These are phyloP conservation scores for Adineta ricciae DNA, from an alignment of 2,888 invertebrate species.

Conservation along the genomic window DNA sequence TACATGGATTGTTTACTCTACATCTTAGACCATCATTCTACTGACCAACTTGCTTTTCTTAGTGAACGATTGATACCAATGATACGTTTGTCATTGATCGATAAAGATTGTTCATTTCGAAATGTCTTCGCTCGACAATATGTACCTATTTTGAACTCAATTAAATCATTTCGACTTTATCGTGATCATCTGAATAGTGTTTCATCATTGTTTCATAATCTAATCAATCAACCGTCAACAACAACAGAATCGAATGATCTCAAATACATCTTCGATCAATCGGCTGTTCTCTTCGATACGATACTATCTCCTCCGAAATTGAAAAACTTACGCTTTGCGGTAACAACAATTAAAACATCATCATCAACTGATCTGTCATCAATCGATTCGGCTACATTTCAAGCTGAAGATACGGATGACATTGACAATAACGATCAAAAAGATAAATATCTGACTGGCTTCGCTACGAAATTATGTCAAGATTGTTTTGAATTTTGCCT, in stretches of 20 bases:
- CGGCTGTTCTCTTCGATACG: neutral
- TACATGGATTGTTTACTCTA: constrained; percentile 14
- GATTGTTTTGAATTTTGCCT: neutral
- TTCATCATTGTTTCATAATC: neutral
- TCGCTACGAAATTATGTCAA: neutral
- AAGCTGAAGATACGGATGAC: neutral
- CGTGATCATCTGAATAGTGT: constrained; percentile 10
- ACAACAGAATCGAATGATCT: neutral
- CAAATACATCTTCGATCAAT: constrained; percentile 1
- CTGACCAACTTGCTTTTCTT: neutral
- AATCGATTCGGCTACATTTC: neutral
- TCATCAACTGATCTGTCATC: neutral
- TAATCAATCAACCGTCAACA: neutral
- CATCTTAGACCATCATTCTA: neutral
- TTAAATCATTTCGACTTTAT: neutral
- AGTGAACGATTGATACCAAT: neutral
- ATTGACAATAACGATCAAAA: neutral
- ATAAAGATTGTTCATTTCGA: constrained; percentile 18
- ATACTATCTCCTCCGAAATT: neutral
- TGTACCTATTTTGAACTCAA: neutral
- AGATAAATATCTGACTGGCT: neutral
- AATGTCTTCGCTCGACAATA: constrained; percentile 14
- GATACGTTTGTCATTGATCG: neutral
- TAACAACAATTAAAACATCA: neutral
- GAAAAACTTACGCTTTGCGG: neutral